Conservation (phyloP, 2,888 invertebrate species). For the Esperia sulphurella region DNA sequence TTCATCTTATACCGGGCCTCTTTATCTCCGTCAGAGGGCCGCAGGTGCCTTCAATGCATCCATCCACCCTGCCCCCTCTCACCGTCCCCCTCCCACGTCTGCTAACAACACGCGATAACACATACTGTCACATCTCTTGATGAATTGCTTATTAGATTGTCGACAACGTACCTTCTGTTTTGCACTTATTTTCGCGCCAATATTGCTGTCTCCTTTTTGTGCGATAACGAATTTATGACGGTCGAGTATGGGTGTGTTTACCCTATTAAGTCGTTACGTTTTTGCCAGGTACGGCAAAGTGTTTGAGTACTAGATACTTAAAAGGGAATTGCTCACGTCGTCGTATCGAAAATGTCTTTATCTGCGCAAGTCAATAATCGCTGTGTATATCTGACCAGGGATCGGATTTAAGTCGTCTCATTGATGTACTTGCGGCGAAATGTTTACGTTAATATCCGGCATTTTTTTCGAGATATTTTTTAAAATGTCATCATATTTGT, state of each 20-base stretch:
- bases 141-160: constrained; percentile 74
- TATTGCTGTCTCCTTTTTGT: constrained; percentile 36
- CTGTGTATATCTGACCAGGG: no score
- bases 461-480: no score
- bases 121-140: constrained; percentile 67
- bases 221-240: constrained; percentile 31
- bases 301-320: constrained; percentile 4
- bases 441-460: no score
- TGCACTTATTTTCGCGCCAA: constrained; percentile 50
- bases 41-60: constrained; percentile 54
- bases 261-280: constrained; percentile 38
- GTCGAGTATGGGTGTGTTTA: constrained; percentile 35
- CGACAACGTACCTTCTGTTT: constrained; percentile 41
- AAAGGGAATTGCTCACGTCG: not conserved
- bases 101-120: constrained; percentile 47
- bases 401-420: no score
- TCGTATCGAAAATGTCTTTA: no score
- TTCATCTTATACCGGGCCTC: constrained; percentile 44
- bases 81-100: constrained; percentile 16
- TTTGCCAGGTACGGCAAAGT: constrained; percentile 12
- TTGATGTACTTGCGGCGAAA: no score
- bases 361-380: no score
- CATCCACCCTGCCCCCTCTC: constrained; percentile 10
- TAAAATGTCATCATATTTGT: no score
- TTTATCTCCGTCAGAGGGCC: constrained; percentile 54